Base-by-base conservation (phyloP, 2,888 invertebrate species). In the Campaea margaritaria region DNA sequence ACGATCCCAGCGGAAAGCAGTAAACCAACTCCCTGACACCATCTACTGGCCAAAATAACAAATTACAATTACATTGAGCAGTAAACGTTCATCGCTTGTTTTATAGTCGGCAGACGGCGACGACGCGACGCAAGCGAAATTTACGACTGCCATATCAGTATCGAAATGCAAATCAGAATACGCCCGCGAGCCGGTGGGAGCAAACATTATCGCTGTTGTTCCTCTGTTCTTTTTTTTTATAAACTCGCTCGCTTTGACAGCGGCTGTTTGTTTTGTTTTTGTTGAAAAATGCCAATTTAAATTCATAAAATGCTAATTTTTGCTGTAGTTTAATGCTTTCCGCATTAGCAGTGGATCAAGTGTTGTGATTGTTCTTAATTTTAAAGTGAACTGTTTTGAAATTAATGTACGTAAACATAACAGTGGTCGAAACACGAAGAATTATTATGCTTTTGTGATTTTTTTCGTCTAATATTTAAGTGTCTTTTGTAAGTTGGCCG, bases 181-280 rank as follows among this genome's bases (percentile, higher is more conserved):
- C 48, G 62, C 0, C 46, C 49, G 61, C 46, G 44, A 36, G 14
- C 54, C 59, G 50, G 43, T 44, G 39, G 51, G 58, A 55, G 61
- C 58, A 38, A 43, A 55, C 62, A 36, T 48, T 65, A 64, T 56
- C 62, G 59, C 62, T 50, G 36, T 58, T 47, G 46, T 28, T 55
- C 56, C 61, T 59, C 31, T 59, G 54, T 65, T n/a, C n/a, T n/a
- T n/a, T n/a, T n/a, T n/a, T 62, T 69, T 62, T 59, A 69, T 41
- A 60, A 62, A 57, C 58, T 15, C 58, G 51, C 39, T 39, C 39
- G 42, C 52, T 47, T 53, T 64, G 62, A 52, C 60, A 12, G 62
- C 50, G 44, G 39, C 45, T 36, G 49, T 48, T 55, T 54, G 50
- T 49, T 59, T 57, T 50, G 45, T 54, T 15, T 38, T 41, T 39